These are phyloP conservation scores for Alethe diademata DNA, from an alignment of 2,113 vertebrate genomes.

Conservation along the genomic window DNA sequence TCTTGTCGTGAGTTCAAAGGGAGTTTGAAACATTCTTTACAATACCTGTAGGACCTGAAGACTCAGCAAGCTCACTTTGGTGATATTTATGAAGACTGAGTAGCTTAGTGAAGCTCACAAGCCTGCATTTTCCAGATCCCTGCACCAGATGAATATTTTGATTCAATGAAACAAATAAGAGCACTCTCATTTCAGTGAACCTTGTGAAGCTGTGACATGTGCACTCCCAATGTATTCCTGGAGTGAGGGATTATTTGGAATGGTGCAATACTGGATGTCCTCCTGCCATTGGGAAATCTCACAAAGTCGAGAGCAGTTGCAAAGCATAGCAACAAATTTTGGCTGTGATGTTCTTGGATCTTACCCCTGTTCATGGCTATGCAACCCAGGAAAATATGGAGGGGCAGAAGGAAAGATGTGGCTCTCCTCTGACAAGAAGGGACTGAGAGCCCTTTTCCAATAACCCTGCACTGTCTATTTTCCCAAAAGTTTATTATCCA, in stretches of 20 bases:
- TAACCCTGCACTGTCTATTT: background rate
- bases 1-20: background rate
- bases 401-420: background rate
- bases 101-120: background rate
- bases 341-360: background rate
- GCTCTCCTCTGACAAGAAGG: background rate
- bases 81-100: background rate
- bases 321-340: background rate
- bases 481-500: background rate
- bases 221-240: background rate
- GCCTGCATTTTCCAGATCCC: background rate
- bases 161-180: background rate
- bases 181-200: background rate
- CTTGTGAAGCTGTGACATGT: background rate
- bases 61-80: background rate
- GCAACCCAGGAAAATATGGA: background rate
- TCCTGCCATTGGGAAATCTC: background rate
- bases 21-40: background rate
- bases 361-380: background rate
- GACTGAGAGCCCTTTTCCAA: background rate
- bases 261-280: background rate
- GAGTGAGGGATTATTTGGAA: background rate
- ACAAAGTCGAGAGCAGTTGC: background rate
- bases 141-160: background rate
- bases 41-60: background rate